Conservation (phyloP, 1,140 invertebrate species). For the Lordiphosa clarofinis region DNA sequence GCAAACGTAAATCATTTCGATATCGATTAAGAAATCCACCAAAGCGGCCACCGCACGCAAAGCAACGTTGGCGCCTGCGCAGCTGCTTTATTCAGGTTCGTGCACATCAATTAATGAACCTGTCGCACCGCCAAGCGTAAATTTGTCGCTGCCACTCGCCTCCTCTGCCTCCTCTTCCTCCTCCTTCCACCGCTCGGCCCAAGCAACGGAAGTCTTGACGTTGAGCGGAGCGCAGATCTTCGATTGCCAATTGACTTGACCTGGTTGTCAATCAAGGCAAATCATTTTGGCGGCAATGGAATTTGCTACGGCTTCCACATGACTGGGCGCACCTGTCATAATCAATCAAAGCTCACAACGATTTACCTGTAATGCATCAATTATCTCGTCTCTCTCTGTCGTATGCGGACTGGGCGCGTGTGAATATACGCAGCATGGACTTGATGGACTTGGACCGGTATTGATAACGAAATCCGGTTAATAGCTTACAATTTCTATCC, state of each 20-base stretch:
- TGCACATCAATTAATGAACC: slow-evolving; percentile 74
- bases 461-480: slow-evolving; percentile 21
- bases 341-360: slow-evolving; percentile 59
- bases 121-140: slow-evolving; percentile 64
- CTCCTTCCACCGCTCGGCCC: too few relatives aligned
- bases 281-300: slow-evolving; percentile 66
- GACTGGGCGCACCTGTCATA: slow-evolving; percentile 69
- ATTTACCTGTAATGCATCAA: slow-evolving; percentile 66
- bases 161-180: background rate
- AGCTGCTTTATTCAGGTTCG: slow-evolving; percentile 29
- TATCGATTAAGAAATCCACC: slow-evolving; percentile 72
- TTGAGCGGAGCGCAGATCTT: slow-evolving; percentile 18
- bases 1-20: slow-evolving; percentile 74
- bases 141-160: slow-evolving; percentile 55
- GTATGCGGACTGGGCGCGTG: slow-evolving; percentile 45
- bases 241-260: slow-evolving; percentile 46
- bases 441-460: slow-evolving; percentile 39
- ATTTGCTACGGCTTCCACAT: slow-evolving; percentile 55
- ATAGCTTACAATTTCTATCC: slow-evolving; percentile 11
- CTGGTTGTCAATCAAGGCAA: slow-evolving; percentile 67
- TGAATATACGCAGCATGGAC: slow-evolving; percentile 38
- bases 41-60: slow-evolving; percentile 65
- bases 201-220: slow-evolving; percentile 26
- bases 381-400: slow-evolving; percentile 29
- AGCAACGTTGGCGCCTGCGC: slow-evolving; percentile 32